Base-by-base conservation (phyloP, 2,113 vertebrate genomes). In the Varanus komodoensis region DNA sequence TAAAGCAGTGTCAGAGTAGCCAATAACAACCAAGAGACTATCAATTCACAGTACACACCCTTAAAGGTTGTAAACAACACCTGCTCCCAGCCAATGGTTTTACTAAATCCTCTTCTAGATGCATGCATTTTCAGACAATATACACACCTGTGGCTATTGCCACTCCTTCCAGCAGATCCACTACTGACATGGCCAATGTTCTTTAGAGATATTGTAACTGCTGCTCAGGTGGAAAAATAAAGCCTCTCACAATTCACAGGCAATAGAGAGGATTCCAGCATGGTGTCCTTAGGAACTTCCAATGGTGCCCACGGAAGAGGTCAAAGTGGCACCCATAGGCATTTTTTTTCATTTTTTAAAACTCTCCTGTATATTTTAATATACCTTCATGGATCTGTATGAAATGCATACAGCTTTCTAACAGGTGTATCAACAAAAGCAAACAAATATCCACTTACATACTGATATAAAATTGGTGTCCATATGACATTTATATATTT, bases 161-260 rank as follows among this genome's bases (percentile, higher is more conserved):
- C 81, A 77, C 52, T 67, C 52, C 9, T 69, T 32, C 15, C 29
- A 38, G 71, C 34, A 89, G 32, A 19, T 19, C 17, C 61, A 50
- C 61, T 67, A 68, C 27, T 32, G 15, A 57, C 57, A n/a, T 6
- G 12, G 38, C 38, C 1, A 6, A 7, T 32, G 57, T 78, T 64
- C 75, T 74, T 48, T 61, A 27, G 23, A 87, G 23, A 87, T 78
- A 86, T 74, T 91, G 4, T 48, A 93, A 64, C 68, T n/a, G 64
- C 88, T 75, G 9, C 21, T 86, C 73, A 94, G 91, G 84, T 92
- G 73, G 92, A 95, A 92, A 1, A 94, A 90, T 93, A 90, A 81
- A 94, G 90, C 89, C 92, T 78, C 94, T 94, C 87, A 93, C 34
- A 93, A 92, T 94, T 89, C 57, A 68, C 80, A 92, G 38, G 89